These are phyloP conservation scores for Siniperca undulata DNA, from an alignment of 2,797 vertebrate genomes.

Conservation along the genomic window DNA sequence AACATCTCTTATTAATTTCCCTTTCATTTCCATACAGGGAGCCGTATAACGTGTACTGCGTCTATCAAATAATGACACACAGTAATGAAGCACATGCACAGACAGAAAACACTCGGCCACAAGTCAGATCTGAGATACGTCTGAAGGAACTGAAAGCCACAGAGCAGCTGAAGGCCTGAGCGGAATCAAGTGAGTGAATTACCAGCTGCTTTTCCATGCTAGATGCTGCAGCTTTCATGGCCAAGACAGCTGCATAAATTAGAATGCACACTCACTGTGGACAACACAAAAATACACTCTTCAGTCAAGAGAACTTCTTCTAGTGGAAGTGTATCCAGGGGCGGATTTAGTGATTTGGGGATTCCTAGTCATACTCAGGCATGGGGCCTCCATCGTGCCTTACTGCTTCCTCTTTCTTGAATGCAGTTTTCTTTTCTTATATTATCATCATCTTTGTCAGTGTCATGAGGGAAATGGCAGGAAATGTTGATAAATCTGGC, in stretches of 20 bases:
- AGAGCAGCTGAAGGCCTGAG: constrained; percentile 66
- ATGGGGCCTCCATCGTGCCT: background rate
- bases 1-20: constrained; percentile 61
- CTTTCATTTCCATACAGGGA: constrained; percentile 51
- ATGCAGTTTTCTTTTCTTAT: no score
- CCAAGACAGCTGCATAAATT: constrained; percentile 61
- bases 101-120: constrained; percentile 66
- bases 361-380: background rate
- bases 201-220: constrained; percentile 58
- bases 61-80: constrained; percentile 72
- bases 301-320: constrained; percentile 1
- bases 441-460: no score
- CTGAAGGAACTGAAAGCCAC: constrained; percentile 67
- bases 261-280: constrained; percentile 48
- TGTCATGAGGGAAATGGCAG: no score
- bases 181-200: constrained; percentile 65
- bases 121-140: constrained; percentile 61
- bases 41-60: constrained; percentile 49
- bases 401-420: background rate
- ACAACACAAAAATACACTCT: constrained; percentile 37
- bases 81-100: constrained; percentile 70
- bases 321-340: background rate
- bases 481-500: no score
- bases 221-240: constrained; percentile 44
- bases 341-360: background rate